Base-by-base conservation (phyloP, 2,797 vertebrate genomes). In the Sciaenops ocellatus region DNA sequence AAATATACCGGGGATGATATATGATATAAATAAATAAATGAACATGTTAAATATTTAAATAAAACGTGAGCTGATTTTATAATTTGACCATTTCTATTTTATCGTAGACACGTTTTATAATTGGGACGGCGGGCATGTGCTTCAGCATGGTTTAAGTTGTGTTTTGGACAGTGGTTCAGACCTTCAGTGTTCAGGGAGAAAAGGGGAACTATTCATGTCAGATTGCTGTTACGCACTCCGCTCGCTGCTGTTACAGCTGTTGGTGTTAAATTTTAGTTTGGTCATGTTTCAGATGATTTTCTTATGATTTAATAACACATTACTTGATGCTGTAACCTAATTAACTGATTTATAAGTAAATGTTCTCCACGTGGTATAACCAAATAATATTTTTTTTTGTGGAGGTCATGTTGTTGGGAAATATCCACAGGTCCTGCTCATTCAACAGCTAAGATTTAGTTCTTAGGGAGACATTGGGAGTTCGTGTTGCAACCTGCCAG, bases 251-350 rank as follows among this genome's bases (percentile, higher is more conserved):
- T 60, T 70, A 56, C 30, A 48, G 20, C 73, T 67, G 42, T 46
- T 48, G 48, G 69, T 57, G 60, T 63, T 66, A 67, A 28, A 28
- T 65, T 48, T 56, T 66, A 8, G 24, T 70, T 78, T 85, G 34
- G 24, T 22, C 41, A 42, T 67, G 41, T 63, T 73, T 51, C 55
- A 57, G 5, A 44, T 18, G 0, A 17, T 64, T 82, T 65, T 74
- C 18, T 34, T 62, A 85, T 83, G 10, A 42, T 52, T 84, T 76
- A 28, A 81, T 77, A 68, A 59, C 22, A 78, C 18, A 16, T 60
- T 30, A 69, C 16, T 22, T 57, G 28, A 70, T 34, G 42, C 41
- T 73, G 13, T 78, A 71, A 82, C 22, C 46, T 70, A 22, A 56
- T 61, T 81, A 73, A 76, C 65, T 82, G 63, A 50, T 71, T 67